These are phyloP conservation scores for Symphodus melops DNA, from an alignment of 2,113 vertebrate species.

Conservation along the genomic window DNA sequence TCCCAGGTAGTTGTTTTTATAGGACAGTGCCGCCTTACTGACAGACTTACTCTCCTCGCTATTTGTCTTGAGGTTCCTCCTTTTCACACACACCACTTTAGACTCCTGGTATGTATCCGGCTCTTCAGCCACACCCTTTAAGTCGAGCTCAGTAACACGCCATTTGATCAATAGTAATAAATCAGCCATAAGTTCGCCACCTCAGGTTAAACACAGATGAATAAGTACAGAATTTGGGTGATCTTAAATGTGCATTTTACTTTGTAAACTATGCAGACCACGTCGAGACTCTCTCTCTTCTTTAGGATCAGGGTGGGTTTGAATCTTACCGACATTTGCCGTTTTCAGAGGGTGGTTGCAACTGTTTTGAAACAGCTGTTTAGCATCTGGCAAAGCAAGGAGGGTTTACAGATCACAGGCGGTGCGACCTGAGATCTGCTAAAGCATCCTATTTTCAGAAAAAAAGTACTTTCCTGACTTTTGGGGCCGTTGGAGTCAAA, in stretches of 20 bases:
- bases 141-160: conserved; percentile 52
- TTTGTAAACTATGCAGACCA: conserved; percentile 72
- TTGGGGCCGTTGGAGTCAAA: not conserved
- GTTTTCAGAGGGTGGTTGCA: conserved; percentile 14
- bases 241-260: conserved; percentile 44
- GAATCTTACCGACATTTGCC: conserved; percentile 7
- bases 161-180: conserved; percentile 47
- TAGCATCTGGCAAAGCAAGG: conserved; percentile 19
- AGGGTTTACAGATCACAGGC: conserved; percentile 5
- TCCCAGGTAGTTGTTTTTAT: conserved; percentile 47
- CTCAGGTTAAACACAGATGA: conserved; percentile 66
- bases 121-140: conserved; percentile 53
- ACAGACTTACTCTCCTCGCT: conserved; percentile 32
- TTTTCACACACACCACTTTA: conserved; percentile 18
- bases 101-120: conserved; percentile 10
- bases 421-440: not conserved
- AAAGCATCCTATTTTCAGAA: not conserved
- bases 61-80: conserved; percentile 30
- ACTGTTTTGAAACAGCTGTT: conserved; percentile 4
- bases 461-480: too few species aligned
- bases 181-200: conserved; percentile 66
- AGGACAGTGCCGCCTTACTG: conserved; percentile 59
- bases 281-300: conserved; percentile 45
- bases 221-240: conserved; percentile 35
- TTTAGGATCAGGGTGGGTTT: conserved; percentile 26